Base-by-base conservation (phyloP, 1,140 invertebrate species). In the Drosophila bocqueti region DNA sequence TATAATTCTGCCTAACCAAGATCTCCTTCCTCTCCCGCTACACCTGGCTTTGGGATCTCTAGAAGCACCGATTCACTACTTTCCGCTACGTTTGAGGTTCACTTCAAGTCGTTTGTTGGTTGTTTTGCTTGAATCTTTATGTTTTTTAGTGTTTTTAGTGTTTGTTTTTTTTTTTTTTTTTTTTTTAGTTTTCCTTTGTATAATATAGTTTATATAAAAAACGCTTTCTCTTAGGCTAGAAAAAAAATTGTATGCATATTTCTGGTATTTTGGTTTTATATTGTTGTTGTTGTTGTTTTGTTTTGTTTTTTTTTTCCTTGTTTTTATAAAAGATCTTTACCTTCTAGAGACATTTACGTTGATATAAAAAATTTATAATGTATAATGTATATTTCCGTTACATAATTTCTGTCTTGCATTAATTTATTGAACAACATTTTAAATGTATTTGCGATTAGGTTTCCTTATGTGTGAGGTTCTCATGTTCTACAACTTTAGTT, bases 191-290 rank as follows among this genome's bases (percentile, higher is more conserved):
- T 69, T 73, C 55, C 76, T 57, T 77, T 86, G 68, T 84, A 52
- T 74, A 60, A 50, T 73, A 67, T 64, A 24, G 50, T 62, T 76
- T 76, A 76, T 72, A 73, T 72, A 86, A 85, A 84, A 86, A 79
- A 79, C 69, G 55, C 54, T 68, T 68, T 79, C 36, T 49, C 83
- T 81, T 87, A 87, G 43, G 62, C 83, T 87, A 87, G 85, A 79
- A 83, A 89, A 87, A 86, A 89, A 83, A 69, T 73, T 78, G 29
- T 79, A 89, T 89, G 84, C 77, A 50, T 80, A 67, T 71, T 73
- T 60, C 45, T 76, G 58, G 66, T 64, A 61, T 83, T 86, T 58
- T 67, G 54, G 71, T 79, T 78, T 42, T 43, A 45, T 47, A 38
- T 49, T 34, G 9, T 34, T 54, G 52, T 24, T 54, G 31, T 18